Evolutionary conservation across 2,797 vertebrate genomes (phyloP), one percentile per base, ranked within the genome.

Genomic region (Tapera naevia): DNA sequence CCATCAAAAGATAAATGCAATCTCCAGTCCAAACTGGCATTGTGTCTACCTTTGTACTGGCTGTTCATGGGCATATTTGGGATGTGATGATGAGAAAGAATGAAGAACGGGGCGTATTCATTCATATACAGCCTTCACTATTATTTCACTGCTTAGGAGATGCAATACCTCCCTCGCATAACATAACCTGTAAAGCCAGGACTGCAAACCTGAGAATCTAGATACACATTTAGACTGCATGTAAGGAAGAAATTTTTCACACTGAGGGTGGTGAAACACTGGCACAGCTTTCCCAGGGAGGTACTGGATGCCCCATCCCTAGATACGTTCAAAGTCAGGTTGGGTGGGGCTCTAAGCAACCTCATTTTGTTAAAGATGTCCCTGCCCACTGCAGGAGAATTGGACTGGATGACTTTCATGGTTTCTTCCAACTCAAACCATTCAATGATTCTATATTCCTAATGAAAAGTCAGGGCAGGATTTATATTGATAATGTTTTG

Each of bases 1-100:
- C 79, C 67, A 89, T 93, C 94, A 95, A 86, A 89, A 89, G 72
- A 92, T 78, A 93, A 95, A 93, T 90, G 88, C 66, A 70, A 62
- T 51, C 69, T 95, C 75, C 79, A 78, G 78, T 93, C 88, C 90
- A 94, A 94, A 95, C 80, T 88, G 91, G 78, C 85, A 64, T 53
- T 51, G 37, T 86, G 45, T 96, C 85, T 91, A 80, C 90, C 60
- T 89, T 86, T 76, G 78, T 70, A 43, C 64, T 54, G 35, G 50
- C 69, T 61, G 64, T 73, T 82, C 13, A 15, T 25, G 43, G 78
- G 71, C 21, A 7, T 45, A 73, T 79, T 83, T 70, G 43, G 48
- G 58, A 92, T 19, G 56, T 35, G 76, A 37, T 80, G 43, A 61
- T 48, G 37, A 41, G 41, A 80, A 93, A 17, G 69, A 82, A 86